A percentile compares a stretch with the other conserved stretches of the same genome.
These are phyloP conservation scores for Drosophila vallismaia DNA, from an alignment of 2,888 invertebrate species.

Conservation along the genomic window DNA sequence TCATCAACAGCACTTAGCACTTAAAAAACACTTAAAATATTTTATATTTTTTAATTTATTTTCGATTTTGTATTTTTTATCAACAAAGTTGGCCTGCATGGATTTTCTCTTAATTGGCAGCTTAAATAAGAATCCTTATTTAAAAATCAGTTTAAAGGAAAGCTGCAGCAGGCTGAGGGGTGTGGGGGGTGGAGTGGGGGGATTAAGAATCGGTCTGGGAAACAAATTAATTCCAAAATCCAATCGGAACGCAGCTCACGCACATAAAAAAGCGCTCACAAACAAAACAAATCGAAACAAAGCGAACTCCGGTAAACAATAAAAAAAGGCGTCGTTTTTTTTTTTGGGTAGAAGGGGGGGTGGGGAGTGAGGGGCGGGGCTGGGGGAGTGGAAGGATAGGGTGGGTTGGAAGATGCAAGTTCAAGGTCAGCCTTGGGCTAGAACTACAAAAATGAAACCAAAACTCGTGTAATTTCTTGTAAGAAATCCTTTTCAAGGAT, in stretches of 20 bases:
- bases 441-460: background rate
- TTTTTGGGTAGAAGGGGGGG: no score
- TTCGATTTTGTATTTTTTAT: no score
- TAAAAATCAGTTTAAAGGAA: background rate
- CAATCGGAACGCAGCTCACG: constrained; percentile 50
- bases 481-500: no score
- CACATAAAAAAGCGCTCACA: constrained; percentile 14
- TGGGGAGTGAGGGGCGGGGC: background rate
- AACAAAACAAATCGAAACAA: constrained; percentile 9
- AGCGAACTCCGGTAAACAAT: background rate
- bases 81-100: no score
- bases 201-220: constrained; percentile 11
- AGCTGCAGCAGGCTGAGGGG: background rate
- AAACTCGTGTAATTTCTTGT: no score
- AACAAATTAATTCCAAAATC: constrained; percentile 52
- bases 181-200: background rate
- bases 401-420: constrained; percentile 47
- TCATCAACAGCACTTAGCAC: no score
- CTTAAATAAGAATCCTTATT: background rate
- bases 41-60: no score
- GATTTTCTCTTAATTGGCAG: no score
- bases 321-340: background rate
- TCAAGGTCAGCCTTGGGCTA: constrained; percentile 53
- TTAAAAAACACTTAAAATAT: no score
- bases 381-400: no score